phyloP scores from a whole-genome alignment of 1,140 invertebrate species.

The Panagrolaimus sp. region DNA sequence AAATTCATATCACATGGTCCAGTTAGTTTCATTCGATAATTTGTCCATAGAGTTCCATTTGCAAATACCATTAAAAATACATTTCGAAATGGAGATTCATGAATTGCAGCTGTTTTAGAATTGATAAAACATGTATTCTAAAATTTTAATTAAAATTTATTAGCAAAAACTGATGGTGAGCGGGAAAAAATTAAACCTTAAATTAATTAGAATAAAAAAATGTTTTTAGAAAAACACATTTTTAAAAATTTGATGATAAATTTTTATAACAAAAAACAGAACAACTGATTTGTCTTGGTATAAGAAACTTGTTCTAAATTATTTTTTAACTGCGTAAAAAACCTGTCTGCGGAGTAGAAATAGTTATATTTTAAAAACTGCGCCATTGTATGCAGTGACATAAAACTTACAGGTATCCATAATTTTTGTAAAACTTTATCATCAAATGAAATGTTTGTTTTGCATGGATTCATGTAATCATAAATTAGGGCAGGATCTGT shows the following conservation, averaged over 20 bases:
- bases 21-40: conserved; percentile 57
- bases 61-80: conserved; percentile 57
- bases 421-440: conserved; percentile 54
- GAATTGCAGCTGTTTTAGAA: conserved; percentile 52
- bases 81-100: conserved; percentile 56
- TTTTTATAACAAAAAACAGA: too few species aligned
- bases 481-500: conserved; percentile 55
- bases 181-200: too few species aligned
- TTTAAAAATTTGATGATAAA: too few species aligned
- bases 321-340: too few species aligned
- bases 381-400: not conserved
- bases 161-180: too few species aligned
- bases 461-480: conserved; percentile 57
- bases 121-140: conserved; percentile 48
- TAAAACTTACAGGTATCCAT: conserved; percentile 41
- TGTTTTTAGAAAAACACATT: too few species aligned
- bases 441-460: conserved; percentile 56
- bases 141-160: too few species aligned
- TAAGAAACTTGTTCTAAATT: too few species aligned
- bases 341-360: too few species aligned
- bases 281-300: too few species aligned
- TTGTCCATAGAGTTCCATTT: conserved; percentile 57
- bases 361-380: not conserved
- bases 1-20: conserved; percentile 55
- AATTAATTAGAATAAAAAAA: too few species aligned